Percentiles rank a stretch among this genome's conserved stretches.
Evolutionary conservation across 2,113 vertebrate species (phyloP).

Genomic region (Daphoenositta chrysoptera): DNA sequence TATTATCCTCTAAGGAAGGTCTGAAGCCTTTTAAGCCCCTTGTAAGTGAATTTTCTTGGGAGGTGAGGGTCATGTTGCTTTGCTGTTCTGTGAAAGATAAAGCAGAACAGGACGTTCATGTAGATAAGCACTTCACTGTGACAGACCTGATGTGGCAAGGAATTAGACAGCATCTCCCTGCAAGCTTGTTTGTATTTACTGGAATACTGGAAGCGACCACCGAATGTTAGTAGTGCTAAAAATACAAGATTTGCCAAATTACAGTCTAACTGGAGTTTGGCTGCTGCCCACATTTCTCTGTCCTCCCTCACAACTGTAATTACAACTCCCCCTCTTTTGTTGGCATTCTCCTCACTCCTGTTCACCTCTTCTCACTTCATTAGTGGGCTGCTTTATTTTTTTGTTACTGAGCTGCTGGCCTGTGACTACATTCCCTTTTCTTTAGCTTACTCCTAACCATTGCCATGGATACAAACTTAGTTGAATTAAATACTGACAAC

Average conservation of each 20-base stretch:
- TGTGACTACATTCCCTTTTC: not conserved
- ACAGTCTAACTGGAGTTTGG: not conserved
- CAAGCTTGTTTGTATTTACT: not conserved
- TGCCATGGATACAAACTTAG: constrained; percentile 43
- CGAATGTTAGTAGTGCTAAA: not conserved
- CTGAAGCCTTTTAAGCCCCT: not conserved
- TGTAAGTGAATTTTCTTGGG: not conserved
- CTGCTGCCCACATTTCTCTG: not conserved
- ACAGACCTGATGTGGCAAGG: not conserved
- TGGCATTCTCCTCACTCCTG: not conserved
- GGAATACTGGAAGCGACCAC: not conserved
- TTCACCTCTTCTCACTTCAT: not conserved
- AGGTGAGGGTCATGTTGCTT: not conserved
- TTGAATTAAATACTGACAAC: constrained; percentile 50
- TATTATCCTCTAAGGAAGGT: not conserved
- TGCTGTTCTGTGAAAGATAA: not conserved
- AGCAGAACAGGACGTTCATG: not conserved
- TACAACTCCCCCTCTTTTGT: not conserved
- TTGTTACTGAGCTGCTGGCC: not conserved
- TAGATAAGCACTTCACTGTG: not conserved
- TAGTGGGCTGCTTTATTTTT: not conserved
- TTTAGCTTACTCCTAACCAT: constrained; percentile 6
- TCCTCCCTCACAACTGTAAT: not conserved
- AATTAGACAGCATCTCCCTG: not conserved
- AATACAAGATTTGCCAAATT: not conserved